Evolutionary conservation across 2,113 vertebrate genomes (phyloP).

Genomic region (Meriones unguiculatus): DNA sequence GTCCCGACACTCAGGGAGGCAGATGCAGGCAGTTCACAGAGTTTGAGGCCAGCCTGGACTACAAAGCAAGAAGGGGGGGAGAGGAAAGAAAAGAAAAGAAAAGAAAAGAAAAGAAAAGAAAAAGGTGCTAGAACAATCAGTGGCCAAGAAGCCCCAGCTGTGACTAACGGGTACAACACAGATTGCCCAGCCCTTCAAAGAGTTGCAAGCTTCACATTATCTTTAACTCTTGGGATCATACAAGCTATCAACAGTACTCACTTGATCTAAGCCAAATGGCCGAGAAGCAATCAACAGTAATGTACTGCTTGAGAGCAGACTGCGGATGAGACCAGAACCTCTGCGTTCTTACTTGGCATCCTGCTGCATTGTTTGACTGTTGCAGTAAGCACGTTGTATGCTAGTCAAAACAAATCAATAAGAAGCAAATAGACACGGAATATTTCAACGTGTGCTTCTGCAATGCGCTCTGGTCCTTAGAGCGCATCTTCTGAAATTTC

Average conservation of each 20-base stretch:
- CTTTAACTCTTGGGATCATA: background rate
- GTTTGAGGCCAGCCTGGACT: no score
- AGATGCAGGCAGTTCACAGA: no score
- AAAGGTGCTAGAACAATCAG: background rate
- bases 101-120: background rate
- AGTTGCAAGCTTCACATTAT: background rate
- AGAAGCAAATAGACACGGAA: slow-evolving; percentile 25
- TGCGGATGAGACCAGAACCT: background rate
- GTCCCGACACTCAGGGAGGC: no score
- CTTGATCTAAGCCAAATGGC: background rate
- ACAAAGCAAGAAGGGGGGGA: no score
- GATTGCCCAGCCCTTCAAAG: background rate
- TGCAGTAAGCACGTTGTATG: background rate
- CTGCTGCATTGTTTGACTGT: background rate
- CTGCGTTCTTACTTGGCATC: background rate
- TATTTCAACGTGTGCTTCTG: slow-evolving; percentile 47
- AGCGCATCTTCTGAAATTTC: slow-evolving; percentile 32
- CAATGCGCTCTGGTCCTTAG: background rate
- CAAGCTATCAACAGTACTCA: background rate
- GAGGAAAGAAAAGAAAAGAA: background rate
- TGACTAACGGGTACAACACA: background rate
- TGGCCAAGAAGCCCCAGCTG: background rate
- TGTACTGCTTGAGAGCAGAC: background rate
- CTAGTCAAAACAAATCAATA: slow-evolving; percentile 3
- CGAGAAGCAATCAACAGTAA: background rate